Conservation (phyloP, 2,888 invertebrate species). For the Dicyrtoma fusca region DNA sequence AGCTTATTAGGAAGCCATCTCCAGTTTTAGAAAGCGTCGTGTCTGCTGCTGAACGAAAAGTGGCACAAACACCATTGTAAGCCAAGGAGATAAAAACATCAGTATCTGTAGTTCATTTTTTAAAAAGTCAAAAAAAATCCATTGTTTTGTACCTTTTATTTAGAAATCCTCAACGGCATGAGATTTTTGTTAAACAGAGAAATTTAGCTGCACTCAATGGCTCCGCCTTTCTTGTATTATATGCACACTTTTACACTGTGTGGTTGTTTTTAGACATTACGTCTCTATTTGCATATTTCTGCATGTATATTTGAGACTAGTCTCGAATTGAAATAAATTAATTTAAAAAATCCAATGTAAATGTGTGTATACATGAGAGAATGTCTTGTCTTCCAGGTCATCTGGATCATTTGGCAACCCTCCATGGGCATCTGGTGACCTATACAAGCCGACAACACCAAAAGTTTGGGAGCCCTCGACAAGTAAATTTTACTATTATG, state of each 20-base stretch:
- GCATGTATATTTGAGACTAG: no score
- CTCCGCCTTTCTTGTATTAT: no score
- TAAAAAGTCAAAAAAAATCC: no score
- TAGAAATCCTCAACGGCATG: no score
- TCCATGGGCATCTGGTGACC: slow-evolving; percentile 38
- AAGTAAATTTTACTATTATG: slow-evolving; percentile 39
- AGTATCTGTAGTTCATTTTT: no score
- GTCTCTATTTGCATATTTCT: no score
- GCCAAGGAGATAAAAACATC: slow-evolving; percentile 1
- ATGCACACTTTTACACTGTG: no score
- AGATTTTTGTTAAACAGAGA: background rate
- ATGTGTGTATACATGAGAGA: no score
- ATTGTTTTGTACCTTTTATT: no score
- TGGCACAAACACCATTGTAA: slow-evolving; percentile 52
- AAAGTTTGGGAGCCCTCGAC: slow-evolving; percentile 53
- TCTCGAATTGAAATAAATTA: no score
- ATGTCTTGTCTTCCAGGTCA: slow-evolving; percentile 26
- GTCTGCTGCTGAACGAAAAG: slow-evolving; percentile 57
- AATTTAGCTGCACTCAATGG: no score
- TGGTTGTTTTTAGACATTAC: background rate
- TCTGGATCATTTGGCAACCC: slow-evolving; percentile 34
- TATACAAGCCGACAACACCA: slow-evolving; percentile 48
- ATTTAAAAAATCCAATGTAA: no score
- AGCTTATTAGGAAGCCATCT: slow-evolving; percentile 45
- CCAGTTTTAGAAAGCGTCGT: slow-evolving; percentile 57